Conservation (phyloP, 2,113 vertebrate genomes). For the Corydoras sp. region DNA sequence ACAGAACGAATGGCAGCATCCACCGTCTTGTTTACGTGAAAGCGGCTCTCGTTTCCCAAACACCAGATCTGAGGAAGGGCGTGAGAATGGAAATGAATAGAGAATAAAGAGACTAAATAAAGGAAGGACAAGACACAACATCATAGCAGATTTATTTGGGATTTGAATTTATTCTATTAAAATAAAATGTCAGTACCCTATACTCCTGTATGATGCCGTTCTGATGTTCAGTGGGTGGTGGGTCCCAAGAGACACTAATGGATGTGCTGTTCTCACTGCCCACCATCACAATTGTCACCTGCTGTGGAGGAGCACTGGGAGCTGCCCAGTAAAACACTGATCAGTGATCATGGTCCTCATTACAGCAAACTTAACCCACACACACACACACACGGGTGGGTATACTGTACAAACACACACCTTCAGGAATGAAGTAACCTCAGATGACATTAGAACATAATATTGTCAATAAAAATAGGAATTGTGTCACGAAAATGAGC, state of each 20-base stretch:
- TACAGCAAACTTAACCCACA: constrained; percentile 6
- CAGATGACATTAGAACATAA: too few relatives aligned
- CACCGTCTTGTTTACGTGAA: constrained; percentile 97
- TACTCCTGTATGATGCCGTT: constrained; percentile 98
- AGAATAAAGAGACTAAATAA: neutral
- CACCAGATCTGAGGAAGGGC: constrained; percentile 86
- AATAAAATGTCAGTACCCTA: constrained; percentile 68
- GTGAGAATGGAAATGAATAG: constrained; percentile 37
- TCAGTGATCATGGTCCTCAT: constrained; percentile 23
- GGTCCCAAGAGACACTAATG: constrained; percentile 98
- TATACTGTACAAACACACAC: neutral
- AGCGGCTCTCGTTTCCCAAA: constrained; percentile 92
- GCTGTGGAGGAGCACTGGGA: constrained; percentile 93
- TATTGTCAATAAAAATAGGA: too few relatives aligned
- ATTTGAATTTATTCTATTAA: too few relatives aligned
- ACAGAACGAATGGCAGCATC: constrained; percentile 94
- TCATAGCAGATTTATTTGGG: neutral
- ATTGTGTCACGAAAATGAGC: too few relatives aligned
- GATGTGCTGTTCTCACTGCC: constrained; percentile 96
- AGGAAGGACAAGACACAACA: constrained; percentile 34
- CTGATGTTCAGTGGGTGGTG: constrained; percentile 90
- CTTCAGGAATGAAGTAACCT: constrained; percentile 5
- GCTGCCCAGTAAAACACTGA: constrained; percentile 61
- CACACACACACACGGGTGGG: neutral
- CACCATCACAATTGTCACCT: constrained; percentile 90